Percentiles rank a stretch among this genome's conserved stretches.
Conservation (phyloP, 2,888 invertebrate genomes). For the Schrankia costaestrigalis region DNA sequence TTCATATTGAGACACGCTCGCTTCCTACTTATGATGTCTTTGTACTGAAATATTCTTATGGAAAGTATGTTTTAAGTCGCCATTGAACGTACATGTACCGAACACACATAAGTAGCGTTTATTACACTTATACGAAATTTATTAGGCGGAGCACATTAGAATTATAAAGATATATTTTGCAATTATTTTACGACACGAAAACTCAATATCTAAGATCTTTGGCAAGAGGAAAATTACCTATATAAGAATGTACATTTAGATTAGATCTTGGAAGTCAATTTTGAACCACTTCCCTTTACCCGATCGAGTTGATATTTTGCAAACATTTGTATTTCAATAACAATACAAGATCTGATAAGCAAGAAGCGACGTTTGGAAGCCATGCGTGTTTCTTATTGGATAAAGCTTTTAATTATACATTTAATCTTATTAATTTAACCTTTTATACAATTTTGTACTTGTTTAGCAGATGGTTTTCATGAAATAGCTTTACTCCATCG, state of each 20-base stretch:
- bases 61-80: constrained; percentile 13
- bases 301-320: too few species aligned
- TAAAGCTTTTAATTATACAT: too few species aligned
- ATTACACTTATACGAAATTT: neutral
- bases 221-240: neutral
- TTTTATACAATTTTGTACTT: too few species aligned
- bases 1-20: constrained; percentile 43
- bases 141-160: neutral
- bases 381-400: too few species aligned
- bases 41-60: constrained; percentile 24
- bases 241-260: neutral
- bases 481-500: too few species aligned
- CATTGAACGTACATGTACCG: constrained; percentile 1
- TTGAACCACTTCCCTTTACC: too few species aligned
- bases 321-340: too few species aligned
- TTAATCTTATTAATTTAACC: too few species aligned
- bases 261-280: too few species aligned
- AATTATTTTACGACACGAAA: neutral
- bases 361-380: too few species aligned
- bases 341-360: too few species aligned
- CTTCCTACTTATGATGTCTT: constrained; percentile 35
- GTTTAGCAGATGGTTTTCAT: too few species aligned
- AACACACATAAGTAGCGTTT: constrained; percentile 1
- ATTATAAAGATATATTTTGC: neutral
- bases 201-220: neutral